Base-by-base conservation (phyloP, 2,888 invertebrate genomes). In the Drosophila hamatofila region DNA sequence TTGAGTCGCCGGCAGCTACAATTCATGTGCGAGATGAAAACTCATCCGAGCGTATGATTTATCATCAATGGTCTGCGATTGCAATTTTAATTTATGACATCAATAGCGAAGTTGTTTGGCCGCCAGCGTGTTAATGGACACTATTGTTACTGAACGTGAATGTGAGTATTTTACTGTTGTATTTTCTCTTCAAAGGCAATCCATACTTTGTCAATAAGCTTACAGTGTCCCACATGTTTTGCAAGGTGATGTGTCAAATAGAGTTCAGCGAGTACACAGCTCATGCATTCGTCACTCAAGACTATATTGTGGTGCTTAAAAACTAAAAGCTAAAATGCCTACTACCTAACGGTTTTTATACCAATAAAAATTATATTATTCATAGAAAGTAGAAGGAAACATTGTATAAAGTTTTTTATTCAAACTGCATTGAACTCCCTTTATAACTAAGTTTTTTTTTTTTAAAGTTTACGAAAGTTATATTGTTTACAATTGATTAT, bases 61-160 rank as follows among this genome's bases (percentile, higher is more conserved):
- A 81, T 81, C 83, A 83, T 81, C 81, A 81, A 83, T 83, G 73
- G 81, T 81, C 83, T 80, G 74, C 81, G 81, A 81, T 83, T 83
- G 83, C 83, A 81, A 81, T 81, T 83, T 81, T 83, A 83, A 83
- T 81, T 81, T 81, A 81, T 83, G 81, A 78, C 81, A 83, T 81
- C 81, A 81, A 81, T 77, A 78, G 78, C 81, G 66, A 81, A 81
- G 78, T 81, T 75, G 78, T 75, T 78, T 81, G 72, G 72, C 75
- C 78, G 72, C 55, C 81, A 80, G 81, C 78, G 78, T 80, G 80
- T 82, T 80, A 82, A 82, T 80, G 80, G 80, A 80, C 83, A 82
- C 80, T 82, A 80, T 80, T 82, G 80, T 82, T 82, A 75, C 76
- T 69, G 68, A 65, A 75, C 72, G 66, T 72, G 58, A 35, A 51